A percentile compares a stretch with the other conserved stretches of the same genome.
Conservation (phyloP, 1,140 invertebrate species). For the Drosophila albomicans region DNA sequence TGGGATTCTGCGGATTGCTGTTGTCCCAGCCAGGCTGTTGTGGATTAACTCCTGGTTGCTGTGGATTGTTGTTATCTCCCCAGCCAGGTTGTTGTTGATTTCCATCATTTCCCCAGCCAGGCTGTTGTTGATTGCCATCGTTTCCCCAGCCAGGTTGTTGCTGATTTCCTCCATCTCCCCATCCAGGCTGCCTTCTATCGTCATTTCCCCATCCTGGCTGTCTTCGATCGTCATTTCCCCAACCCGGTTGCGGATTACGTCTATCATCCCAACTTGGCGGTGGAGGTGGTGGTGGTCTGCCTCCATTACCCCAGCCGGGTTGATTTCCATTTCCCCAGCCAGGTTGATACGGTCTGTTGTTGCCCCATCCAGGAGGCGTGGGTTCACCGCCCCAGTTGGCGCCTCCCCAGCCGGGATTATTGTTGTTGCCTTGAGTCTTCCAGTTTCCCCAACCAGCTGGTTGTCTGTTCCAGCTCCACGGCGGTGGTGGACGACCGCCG, state of each 20-base stretch:
- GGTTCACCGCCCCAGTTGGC: no score
- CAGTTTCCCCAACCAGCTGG: constrained; percentile 37
- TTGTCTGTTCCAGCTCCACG: constrained; percentile 17
- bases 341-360: neutral
- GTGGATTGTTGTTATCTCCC: neutral
- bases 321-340: constrained; percentile 11
- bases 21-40: neutral
- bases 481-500: constrained; percentile 2
- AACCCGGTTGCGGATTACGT: neutral
- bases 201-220: constrained; percentile 31
- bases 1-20: neutral
- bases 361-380: neutral
- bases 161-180: constrained; percentile 19
- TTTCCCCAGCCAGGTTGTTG: neutral
- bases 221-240: neutral
- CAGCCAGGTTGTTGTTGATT: neutral
- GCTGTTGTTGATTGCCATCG: neutral
- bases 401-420: no score
- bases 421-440: constrained; percentile 7
- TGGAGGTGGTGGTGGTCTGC: neutral
- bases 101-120: neutral
- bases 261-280: neutral
- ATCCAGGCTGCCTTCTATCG: neutral
- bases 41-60: neutral
- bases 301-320: constrained; percentile 20